phyloP scores from a whole-genome alignment of 2,888 invertebrate species.

The Lithophane semibrunnea region DNA sequence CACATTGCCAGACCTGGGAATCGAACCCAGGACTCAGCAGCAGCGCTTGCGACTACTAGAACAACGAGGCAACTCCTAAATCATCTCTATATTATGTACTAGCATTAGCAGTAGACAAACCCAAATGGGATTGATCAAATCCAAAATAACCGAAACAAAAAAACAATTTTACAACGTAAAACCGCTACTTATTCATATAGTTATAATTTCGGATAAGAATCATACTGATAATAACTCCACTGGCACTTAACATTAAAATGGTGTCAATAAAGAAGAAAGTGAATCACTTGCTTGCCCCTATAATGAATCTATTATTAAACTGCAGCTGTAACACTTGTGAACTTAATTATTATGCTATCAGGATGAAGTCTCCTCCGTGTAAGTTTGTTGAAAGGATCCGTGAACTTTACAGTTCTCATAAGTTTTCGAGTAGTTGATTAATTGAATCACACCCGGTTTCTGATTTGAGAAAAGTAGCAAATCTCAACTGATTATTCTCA shows the following conservation, averaged over 20 bases:
- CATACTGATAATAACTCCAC: constrained; percentile 2
- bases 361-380: not conserved
- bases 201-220: not conserved
- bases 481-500: too few species aligned
- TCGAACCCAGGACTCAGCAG: too few species aligned
- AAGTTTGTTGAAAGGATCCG: constrained; percentile 5
- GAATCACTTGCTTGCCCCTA: constrained; percentile 27
- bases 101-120: not conserved
- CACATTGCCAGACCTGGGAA: too few species aligned
- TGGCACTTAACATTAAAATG: constrained; percentile 10
- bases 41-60: too few species aligned
- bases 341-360: not conserved
- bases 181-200: constrained; percentile 3
- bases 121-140: not conserved
- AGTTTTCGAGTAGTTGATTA: not conserved
- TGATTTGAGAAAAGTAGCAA: too few species aligned
- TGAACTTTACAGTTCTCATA: not conserved
- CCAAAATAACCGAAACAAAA: too few species aligned
- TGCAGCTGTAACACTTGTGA: constrained; percentile 19
- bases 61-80: too few species aligned
- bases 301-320: constrained; percentile 38
- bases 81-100: not conserved
- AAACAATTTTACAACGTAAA: too few species aligned
- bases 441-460: too few species aligned
- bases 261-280: constrained; percentile 11